Base-by-base conservation (phyloP, 2,797 vertebrate genomes). In the Rhinichthys osculus region DNA sequence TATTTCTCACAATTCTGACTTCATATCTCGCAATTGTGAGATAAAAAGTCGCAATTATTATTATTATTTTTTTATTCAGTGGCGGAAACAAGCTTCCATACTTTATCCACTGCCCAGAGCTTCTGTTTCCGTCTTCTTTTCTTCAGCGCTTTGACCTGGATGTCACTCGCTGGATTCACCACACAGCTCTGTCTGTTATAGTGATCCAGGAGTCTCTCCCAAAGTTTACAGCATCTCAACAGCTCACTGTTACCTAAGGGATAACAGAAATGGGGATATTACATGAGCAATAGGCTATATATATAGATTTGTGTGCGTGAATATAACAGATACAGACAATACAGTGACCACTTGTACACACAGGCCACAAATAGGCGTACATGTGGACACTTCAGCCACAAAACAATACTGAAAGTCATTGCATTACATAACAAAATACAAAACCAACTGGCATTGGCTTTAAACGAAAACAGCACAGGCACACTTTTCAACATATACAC, bases 171-270 rank as follows among this genome's bases (percentile, higher is more conserved):
- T 1, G 74, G 47, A 74, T 87, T 57, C 14, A 87, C 27, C 14
- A 89, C 19, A 40, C 88, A 85, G 57, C 27, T 0, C 0, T 47
- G 3, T 16, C 2, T 4, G 13, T 54, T 3, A 57, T 89, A 89
- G 33, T 89, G 88, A 23, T 21, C 2, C 19, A 87, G 74, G 30
- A 89, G 85, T 5, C 23, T 33, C 2, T 21, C 1, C 88, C 88
- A 89, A 38, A 89, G 79, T 9, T 16, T 21, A 64, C 52, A 82
- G 85, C 47, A 62, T n/a, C 80, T 72, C 73, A 89, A 66, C 40
- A 89, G 38, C n/a, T 79, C 23, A 66, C 13, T 42, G 10, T 89
- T 89, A 52, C 88, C 88, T 89, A 79, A 35, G 57, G 69, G 52
- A 78, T 0, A 19, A 40, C 40, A 44, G 7, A 78, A 19, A 62